Evolutionary conservation across 2,797 vertebrate species (phyloP).

Genomic region (Ptychobarbus kaznakovi): DNA sequence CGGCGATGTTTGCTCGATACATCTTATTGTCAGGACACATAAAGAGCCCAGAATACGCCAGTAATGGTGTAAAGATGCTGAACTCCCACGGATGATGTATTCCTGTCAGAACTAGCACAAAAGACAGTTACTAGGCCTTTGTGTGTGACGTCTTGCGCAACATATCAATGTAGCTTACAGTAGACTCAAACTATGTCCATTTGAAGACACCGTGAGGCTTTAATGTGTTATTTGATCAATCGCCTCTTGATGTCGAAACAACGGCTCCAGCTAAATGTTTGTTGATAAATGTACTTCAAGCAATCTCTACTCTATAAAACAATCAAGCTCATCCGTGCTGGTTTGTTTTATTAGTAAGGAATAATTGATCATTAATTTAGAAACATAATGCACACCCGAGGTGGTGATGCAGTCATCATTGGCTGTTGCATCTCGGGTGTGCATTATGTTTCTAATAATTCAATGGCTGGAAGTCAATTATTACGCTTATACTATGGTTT

Average conservation of each 20-base stretch:
- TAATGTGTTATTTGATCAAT: background rate
- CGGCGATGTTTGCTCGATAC: constrained; percentile 79
- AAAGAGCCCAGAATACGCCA: constrained; percentile 15
- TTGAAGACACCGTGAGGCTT: background rate
- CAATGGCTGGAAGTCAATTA: too few species aligned
- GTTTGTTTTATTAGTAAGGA: too few species aligned
- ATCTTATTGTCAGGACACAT: constrained; percentile 76
- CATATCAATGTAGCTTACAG: background rate
- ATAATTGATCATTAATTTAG: too few species aligned
- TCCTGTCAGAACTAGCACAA: background rate
- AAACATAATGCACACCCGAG: too few species aligned
- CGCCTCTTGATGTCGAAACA: background rate
- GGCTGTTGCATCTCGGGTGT: too few species aligned
- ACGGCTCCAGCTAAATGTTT: background rate
- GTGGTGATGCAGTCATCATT: too few species aligned
- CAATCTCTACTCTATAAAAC: background rate
- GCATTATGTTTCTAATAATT: too few species aligned
- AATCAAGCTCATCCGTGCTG: background rate
- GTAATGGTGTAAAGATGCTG: background rate
- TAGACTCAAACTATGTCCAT: background rate
- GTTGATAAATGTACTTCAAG: background rate
- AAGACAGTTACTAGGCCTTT: background rate
- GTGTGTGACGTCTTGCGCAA: background rate
- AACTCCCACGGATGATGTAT: constrained; percentile 38
- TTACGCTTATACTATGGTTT: too few species aligned